A percentile compares a stretch with the other conserved stretches of the same genome.
Evolutionary conservation across 1,140 invertebrate species (phyloP).

Genomic region (Trichogramma pretiosum): DNA sequence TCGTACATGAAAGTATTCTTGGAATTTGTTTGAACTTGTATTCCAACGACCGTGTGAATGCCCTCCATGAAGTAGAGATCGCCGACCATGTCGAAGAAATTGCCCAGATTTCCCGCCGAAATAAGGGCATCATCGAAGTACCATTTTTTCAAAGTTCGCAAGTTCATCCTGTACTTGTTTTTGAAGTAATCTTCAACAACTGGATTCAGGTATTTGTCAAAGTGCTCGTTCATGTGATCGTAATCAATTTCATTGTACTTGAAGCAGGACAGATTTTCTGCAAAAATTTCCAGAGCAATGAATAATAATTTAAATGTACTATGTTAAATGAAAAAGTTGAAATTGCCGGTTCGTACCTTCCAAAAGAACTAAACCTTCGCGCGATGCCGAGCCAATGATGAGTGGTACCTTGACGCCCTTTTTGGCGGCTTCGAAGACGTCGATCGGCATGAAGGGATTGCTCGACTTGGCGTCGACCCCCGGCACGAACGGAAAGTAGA

Average conservation of each 20-base stretch:
- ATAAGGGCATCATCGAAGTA: constrained; percentile 34
- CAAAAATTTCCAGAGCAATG: no score
- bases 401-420: constrained; percentile 48
- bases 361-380: no score
- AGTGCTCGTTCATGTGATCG: no score
- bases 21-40: constrained; percentile 23
- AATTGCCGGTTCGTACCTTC: no score
- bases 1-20: constrained; percentile 41
- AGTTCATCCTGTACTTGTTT: constrained; percentile 12
- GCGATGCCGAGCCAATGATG: constrained; percentile 49
- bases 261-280: no score
- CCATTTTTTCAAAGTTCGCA: constrained; percentile 19
- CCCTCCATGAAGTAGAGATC: constrained; percentile 41
- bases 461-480: constrained; percentile 25
- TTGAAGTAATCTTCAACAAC: no score
- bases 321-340: no score
- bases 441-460: constrained; percentile 36
- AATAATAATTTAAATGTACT: no score
- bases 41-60: constrained; percentile 35
- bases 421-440: constrained; percentile 30
- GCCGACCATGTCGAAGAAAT: constrained; percentile 36
- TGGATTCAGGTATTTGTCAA: no score
- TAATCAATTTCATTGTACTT: no score
- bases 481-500: constrained; percentile 22
- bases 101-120: constrained; percentile 19